Evolutionary conservation across 2,888 invertebrate genomes (phyloP), one percentile per base, ranked within the genome.

Genomic region (Nemotelus pantherinus): DNA sequence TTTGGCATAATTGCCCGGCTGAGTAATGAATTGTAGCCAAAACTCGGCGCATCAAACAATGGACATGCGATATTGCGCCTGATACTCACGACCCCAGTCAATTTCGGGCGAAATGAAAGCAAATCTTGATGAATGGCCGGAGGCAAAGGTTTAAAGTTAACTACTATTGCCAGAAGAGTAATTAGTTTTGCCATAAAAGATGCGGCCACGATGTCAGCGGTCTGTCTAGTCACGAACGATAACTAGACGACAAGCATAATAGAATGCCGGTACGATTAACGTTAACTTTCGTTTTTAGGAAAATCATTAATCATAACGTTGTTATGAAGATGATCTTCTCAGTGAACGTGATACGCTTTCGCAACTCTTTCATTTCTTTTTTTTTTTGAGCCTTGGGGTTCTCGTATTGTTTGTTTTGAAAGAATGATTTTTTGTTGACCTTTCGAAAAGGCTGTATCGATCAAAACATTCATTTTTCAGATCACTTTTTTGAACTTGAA

Each of bases 231-330:
- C 25, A 25, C 25, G 25, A 25, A 25, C 25, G 25, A 25, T 25
- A 25, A 25, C 25, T 25, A 25, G 25, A 25, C 25, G 25, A 25
- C 25, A 25, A 25, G 25, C 25, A 25, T 25, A 25, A 25, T 25
- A 25, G 25, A 25, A 25, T 25, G 25, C 25, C 25, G 25, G 25
- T 25, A 25, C 25, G 25, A 25, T 25, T 25, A 25, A 25, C n/a
- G 45, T 45, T 72, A 45, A 72, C 72, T 72, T 72, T 72, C 72
- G 58, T 7, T 72, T 72, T 72, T 55, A 2, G 48, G 47, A 50
- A 47, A 57, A 72, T 25, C 72, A 72, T 72, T 58, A 72, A 72
- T 72, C 72, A 72, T 47, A 43, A 7, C 60, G n/a, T 72, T 41
- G 48, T 60, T 47, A 47, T 44, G 58, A 48, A 45, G 58, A 58